Percentiles rank a stretch among this genome's conserved stretches.
Evolutionary conservation across 1,140 invertebrate genomes (phyloP).

Genomic region (Pentalonia nigronervosa): DNA sequence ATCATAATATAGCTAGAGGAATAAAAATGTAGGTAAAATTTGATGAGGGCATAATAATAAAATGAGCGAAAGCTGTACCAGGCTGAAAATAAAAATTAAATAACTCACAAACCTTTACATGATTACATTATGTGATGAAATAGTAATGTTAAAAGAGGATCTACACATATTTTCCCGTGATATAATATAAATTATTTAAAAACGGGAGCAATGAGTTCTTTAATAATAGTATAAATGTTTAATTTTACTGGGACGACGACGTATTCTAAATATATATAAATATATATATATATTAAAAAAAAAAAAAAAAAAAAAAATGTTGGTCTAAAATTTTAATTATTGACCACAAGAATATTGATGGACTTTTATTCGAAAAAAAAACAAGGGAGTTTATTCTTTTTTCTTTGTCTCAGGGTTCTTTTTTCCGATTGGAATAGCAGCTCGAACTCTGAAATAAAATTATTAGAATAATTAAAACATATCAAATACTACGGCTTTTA

Average conservation of each 20-base stretch:
- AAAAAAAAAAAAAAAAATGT: constrained; percentile 41
- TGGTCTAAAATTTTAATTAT: constrained; percentile 36
- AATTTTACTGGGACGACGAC: constrained; percentile 23
- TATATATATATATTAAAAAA: too few relatives aligned
- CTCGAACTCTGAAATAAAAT: constrained; percentile 78
- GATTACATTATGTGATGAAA: constrained; percentile 40
- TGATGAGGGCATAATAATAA: constrained; percentile 23
- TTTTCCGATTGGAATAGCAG: constrained; percentile 88
- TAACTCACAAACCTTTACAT: constrained; percentile 54
- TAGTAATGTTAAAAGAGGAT: constrained; percentile 44
- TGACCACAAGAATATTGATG: constrained; percentile 34
- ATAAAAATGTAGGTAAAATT: constrained; percentile 37
- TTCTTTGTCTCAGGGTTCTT: constrained; percentile 81
- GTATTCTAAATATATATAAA: constrained; percentile 38
- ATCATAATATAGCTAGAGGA: constrained; percentile 4
- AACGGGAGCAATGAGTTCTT: not conserved
- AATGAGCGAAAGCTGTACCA: constrained; percentile 37
- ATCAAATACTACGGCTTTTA: not conserved
- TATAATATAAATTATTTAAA: constrained; percentile 41
- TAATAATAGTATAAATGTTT: constrained; percentile 46
- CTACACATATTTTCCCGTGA: constrained; percentile 20
- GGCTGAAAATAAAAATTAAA: constrained; percentile 31
- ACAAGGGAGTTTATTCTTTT: constrained; percentile 75
- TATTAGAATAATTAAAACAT: not conserved
- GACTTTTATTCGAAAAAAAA: not conserved